Percentiles rank a stretch among this genome's conserved stretches.
phyloP scores from a whole-genome alignment of 2,888 invertebrate genomes.

The Trachelus tabidus region DNA sequence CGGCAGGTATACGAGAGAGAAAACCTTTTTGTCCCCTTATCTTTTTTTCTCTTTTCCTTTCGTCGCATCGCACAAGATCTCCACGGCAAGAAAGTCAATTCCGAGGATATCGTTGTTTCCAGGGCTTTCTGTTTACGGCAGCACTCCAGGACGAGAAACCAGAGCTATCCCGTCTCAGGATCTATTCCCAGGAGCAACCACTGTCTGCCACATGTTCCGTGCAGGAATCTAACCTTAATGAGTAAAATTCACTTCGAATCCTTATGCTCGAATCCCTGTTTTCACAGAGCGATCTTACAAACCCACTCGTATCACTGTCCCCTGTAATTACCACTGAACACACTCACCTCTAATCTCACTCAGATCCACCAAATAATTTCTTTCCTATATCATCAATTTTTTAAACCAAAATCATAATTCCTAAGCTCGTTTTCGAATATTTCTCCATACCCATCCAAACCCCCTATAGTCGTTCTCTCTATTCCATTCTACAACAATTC shows the following conservation, averaged over 20 bases:
- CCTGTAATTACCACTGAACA: not conserved
- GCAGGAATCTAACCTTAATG: conserved; percentile 64
- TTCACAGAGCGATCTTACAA: not conserved
- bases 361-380: not conserved
- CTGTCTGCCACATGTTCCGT: conserved; percentile 43
- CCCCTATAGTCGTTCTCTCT: not conserved
- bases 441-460: not conserved
- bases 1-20: conserved; percentile 9
- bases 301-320: not conserved
- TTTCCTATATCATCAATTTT: not conserved
- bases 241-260: conserved; percentile 53
- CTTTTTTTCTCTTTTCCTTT: conserved; percentile 14
- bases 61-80: conserved; percentile 9
- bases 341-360: not conserved
- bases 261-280: not conserved
- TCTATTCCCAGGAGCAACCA: conserved; percentile 47
- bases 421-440: not conserved
- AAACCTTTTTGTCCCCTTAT: not conserved
- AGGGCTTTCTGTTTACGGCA: conserved; percentile 40
- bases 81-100: conserved; percentile 35
- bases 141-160: conserved; percentile 26
- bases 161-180: conserved; percentile 53
- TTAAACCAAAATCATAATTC: not conserved
- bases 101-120: conserved; percentile 38
- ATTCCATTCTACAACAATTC: not conserved